Evolutionary conservation across 1,140 invertebrate genomes (phyloP), one percentile per base, ranked within the genome.

Genomic region (Aphelinus certus): DNA sequence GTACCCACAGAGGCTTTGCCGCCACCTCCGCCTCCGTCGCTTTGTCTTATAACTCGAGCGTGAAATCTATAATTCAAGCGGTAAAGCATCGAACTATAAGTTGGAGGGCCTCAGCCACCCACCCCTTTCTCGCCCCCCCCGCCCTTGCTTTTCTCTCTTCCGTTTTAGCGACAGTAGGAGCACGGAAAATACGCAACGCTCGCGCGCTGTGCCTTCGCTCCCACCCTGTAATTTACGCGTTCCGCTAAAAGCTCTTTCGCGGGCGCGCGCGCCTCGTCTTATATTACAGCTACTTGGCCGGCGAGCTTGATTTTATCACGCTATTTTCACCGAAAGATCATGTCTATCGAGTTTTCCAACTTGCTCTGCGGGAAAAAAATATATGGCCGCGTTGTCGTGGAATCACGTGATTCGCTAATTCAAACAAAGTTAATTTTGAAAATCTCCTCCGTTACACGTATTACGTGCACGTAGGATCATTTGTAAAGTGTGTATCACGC

Each of bases 1-100:
- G 66, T 47, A 45, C 46, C 51, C 51, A 53, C 51, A 5, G 53
- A 5, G 5, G 26, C 26, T 26, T 26, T 26, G 26, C 26, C 26
- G 26, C 26, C 26, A 26, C 26, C 26, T 26, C 3, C 48, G 48
- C 4, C 65, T 26, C 26, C 51, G n/a, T 26, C 48, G 53, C 74
- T 79, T 77, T 77, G 75, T 77, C 69, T 77, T 72, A 69, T 43
- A 70, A 71, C 58, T 66, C 68, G 47, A 79, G 77, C 77, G 77
- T 79, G 75, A 77, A 79, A 76, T 79, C 75, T 76, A 75, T 77
- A 79, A 79, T 79, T 79, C 70, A 70, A 66, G 51, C 64, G 42
- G 49, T 60, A 65, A 73, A 62, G 71, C 61, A 76, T 78, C 70
- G 55, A 48, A 68, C 71, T 26, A 26, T 26, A 26, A 26, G 26